phyloP scores from a whole-genome alignment of 2,113 vertebrate species.

The Trematomus loennbergii region DNA sequence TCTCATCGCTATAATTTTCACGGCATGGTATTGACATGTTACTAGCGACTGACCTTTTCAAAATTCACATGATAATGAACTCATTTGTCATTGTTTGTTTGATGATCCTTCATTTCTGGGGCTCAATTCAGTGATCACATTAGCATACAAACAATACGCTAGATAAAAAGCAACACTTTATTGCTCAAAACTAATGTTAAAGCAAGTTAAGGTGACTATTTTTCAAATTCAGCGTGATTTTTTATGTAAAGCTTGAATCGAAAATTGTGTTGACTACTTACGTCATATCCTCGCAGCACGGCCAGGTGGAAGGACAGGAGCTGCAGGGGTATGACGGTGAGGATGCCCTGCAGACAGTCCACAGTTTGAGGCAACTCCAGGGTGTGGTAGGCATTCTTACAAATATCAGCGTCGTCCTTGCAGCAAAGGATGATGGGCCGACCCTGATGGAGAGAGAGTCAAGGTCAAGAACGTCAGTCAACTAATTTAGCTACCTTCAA shows the following conservation, averaged over 20 bases:
- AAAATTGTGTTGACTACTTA: constrained; percentile 75
- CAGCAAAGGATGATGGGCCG: constrained; percentile 95
- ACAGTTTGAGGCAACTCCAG: constrained; percentile 94
- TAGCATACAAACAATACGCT: background rate
- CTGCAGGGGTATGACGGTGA: constrained; percentile 95
- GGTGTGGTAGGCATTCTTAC: constrained; percentile 90
- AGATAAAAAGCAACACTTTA: background rate
- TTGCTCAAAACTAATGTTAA: background rate
- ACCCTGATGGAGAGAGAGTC: constrained; percentile 81
- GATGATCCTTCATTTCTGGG: background rate
- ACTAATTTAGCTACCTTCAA: background rate
- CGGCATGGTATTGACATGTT: background rate
- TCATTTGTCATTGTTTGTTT: background rate
- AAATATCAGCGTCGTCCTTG: constrained; percentile 90
- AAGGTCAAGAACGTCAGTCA: background rate
- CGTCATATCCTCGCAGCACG: constrained; percentile 94
- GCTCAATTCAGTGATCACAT: background rate
- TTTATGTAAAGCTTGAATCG: background rate
- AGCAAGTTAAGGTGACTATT: background rate
- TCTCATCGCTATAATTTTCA: background rate
- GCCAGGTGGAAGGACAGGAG: constrained; percentile 97
- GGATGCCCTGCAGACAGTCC: constrained; percentile 95
- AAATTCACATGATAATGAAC: background rate
- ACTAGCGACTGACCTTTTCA: background rate
- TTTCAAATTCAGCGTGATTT: background rate